These are phyloP conservation scores for Agonopterix subpropinquella DNA, from an alignment of 2,888 invertebrate genomes.

Conservation along the genomic window DNA sequence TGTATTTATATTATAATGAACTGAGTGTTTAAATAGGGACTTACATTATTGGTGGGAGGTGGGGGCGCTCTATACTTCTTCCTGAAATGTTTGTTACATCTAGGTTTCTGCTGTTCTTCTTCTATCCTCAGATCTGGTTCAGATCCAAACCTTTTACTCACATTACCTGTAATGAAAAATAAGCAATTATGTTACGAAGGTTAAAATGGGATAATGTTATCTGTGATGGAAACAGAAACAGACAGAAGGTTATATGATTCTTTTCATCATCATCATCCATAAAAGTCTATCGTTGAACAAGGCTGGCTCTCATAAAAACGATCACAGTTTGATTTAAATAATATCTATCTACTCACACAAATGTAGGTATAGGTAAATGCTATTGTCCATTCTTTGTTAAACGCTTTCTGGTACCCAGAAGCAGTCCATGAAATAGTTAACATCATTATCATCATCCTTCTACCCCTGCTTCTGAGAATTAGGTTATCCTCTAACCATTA, in stretches of 20 bases:
- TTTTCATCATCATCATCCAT: no score
- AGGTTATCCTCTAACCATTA: background rate
- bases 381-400: no score
- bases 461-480: background rate
- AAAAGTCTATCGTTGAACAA: no score
- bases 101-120: slow-evolving; percentile 53
- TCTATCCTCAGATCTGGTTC: slow-evolving; percentile 81
- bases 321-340: no score
- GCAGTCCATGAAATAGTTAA: no score
- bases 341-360: no score
- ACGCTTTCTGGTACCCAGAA: no score
- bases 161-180: slow-evolving; percentile 34
- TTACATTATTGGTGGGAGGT: slow-evolving; percentile 68
- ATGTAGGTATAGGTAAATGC: no score
- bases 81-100: slow-evolving; percentile 74
- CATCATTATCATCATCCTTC: background rate
- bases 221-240: no score
- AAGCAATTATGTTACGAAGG: background rate
- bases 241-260: no score
- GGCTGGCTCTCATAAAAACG: no score
- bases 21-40: slow-evolving; percentile 11
- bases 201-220: no score
- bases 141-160: slow-evolving; percentile 80
- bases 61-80: slow-evolving; percentile 87
- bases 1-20: background rate